Conservation (phyloP, 2,113 vertebrate species). For the Phrynocephalus versicolor region DNA sequence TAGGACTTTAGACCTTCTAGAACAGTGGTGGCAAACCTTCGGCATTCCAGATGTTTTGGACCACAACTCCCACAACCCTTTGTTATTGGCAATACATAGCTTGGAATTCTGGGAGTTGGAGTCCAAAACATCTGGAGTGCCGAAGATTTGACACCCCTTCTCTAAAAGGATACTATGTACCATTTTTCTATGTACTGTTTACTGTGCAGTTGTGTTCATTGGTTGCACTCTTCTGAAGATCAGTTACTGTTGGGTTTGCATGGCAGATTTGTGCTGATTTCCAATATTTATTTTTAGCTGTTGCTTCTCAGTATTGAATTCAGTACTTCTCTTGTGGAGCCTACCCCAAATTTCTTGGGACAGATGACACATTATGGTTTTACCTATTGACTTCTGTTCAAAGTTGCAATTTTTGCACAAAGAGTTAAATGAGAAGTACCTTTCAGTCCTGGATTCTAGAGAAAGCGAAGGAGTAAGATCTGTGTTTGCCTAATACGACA, state of each 20-base stretch:
- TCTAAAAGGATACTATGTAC: too few species aligned
- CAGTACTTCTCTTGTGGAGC: neutral
- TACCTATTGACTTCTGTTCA: too few species aligned
- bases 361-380: too few species aligned
- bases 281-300: neutral
- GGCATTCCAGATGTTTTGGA: too few species aligned
- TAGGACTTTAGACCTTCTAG: neutral
- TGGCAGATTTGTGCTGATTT: neutral
- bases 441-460: neutral
- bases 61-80: too few species aligned
- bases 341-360: too few species aligned
- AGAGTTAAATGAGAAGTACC: neutral
- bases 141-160: too few species aligned
- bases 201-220: neutral
- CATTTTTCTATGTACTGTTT: neutral
- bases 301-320: neutral
- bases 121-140: too few species aligned
- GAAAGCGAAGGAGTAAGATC: neutral
- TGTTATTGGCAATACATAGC: too few species aligned
- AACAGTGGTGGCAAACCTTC: too few species aligned
- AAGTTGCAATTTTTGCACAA: too few species aligned
- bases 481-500: neutral
- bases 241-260: neutral
- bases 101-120: too few species aligned
- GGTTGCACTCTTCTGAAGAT: neutral